phyloP scores from a whole-genome alignment of 2,888 invertebrate genomes.

The Carterocephalus palaemon region DNA sequence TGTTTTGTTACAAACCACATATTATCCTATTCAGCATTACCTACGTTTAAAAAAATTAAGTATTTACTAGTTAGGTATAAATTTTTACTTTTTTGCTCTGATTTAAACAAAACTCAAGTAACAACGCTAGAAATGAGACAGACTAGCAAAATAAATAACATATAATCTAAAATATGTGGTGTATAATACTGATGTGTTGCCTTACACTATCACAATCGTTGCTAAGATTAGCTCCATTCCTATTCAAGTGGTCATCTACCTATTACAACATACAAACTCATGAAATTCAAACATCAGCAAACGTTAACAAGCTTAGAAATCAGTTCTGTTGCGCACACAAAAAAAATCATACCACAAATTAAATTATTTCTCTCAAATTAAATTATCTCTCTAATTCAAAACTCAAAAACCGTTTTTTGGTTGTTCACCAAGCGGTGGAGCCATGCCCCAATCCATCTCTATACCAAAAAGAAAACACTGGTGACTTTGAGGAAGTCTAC shows the following conservation, averaged over 20 bases:
- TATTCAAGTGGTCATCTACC: not conserved
- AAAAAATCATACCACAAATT: not conserved
- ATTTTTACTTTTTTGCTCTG: not conserved
- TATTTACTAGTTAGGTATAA: slow-evolving; percentile 8
- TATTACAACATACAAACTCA: not conserved
- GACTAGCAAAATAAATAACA: slow-evolving; percentile 40
- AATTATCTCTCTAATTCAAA: no score
- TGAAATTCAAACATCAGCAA: not conserved
- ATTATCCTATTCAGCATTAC: slow-evolving; percentile 25
- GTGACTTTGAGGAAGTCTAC: no score
- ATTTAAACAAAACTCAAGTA: slow-evolving; percentile 25
- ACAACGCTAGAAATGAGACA: slow-evolving; percentile 38
- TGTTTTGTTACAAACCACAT: slow-evolving; percentile 44
- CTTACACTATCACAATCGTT: slow-evolving; percentile 38
- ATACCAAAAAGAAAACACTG: no score
- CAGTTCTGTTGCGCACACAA: slow-evolving; percentile 7
- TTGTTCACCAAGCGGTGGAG: no score
- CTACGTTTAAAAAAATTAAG: slow-evolving; percentile 10
- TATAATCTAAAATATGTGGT: slow-evolving; percentile 45
- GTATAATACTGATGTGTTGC: slow-evolving; percentile 59
- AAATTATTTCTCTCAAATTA: not conserved
- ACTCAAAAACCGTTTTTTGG: no score
- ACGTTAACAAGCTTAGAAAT: not conserved
- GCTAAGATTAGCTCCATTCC: slow-evolving; percentile 20
- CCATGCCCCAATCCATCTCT: no score